These are phyloP conservation scores for Gryllus longicercus DNA, from an alignment of 2,888 invertebrate species.

Conservation along the genomic window DNA sequence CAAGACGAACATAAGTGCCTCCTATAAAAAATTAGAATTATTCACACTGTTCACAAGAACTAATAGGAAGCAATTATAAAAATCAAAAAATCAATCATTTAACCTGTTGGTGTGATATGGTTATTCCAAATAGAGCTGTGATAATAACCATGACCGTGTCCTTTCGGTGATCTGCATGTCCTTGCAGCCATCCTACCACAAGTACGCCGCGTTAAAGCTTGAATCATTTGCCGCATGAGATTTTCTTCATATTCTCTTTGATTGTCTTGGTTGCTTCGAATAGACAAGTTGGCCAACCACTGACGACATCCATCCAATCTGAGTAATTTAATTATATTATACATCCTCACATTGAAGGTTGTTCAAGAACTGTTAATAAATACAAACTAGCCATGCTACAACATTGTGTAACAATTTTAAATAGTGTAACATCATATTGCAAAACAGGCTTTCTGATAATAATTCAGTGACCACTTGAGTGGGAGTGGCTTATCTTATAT, in stretches of 20 bases:
- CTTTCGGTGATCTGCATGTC: constrained; percentile 36
- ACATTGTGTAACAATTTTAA: too few species aligned
- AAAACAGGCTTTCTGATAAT: too few species aligned
- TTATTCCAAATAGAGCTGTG: constrained; percentile 25
- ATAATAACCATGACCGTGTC: constrained; percentile 22
- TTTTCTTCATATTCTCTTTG: constrained; percentile 81
- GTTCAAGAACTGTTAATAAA: too few species aligned
- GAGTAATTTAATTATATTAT: neutral
- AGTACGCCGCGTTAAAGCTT: constrained; percentile 55
- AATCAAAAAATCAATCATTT: constrained; percentile 28
- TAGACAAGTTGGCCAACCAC: constrained; percentile 73
- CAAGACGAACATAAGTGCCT: constrained; percentile 71
- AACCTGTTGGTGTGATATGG: constrained; percentile 41
- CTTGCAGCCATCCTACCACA: constrained; percentile 41
- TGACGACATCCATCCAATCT: constrained; percentile 54
- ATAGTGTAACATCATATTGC: too few species aligned
- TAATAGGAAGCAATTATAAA: too few species aligned
- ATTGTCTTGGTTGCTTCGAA: constrained; percentile 83
- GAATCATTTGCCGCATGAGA: constrained; percentile 64
- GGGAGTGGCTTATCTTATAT: too few species aligned
- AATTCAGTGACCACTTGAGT: too few species aligned
- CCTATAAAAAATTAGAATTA: constrained; percentile 48
- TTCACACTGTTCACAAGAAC: too few species aligned
- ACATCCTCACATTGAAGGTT: too few species aligned
- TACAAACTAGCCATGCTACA: too few species aligned